Evolutionary conservation across 2,888 invertebrate species (phyloP), one percentile per base, ranked within the genome.

Genomic region (Eupithecia centaureata): DNA sequence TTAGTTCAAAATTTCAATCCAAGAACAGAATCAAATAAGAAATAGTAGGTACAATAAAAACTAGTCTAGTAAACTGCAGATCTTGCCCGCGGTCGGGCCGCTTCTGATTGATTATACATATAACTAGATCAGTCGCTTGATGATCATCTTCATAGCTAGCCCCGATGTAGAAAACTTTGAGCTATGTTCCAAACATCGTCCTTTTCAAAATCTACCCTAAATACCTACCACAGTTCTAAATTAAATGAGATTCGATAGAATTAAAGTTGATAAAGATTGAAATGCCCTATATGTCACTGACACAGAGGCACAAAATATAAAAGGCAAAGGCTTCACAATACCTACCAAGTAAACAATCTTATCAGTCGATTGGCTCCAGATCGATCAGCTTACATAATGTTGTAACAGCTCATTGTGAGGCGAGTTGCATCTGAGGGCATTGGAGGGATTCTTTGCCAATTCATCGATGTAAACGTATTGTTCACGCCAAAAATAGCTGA

Each of bases 321-420:
- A 42, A 30, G 4, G 28, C 22, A 56, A 57, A 57, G 57, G 28
- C 8, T 18, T 22, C 47, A 47, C 30, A 52, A 52, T 8, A n/a
- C 30, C 32, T 8, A n/a, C 30, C 32, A 57, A 18, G 57, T 30
- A 57, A 61, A 35, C 33, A 60, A 68, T 57, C 32, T 57, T 67
- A 62, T 67, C 63, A 35, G 47, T 35, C 47, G 27, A 66, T 33
- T 15, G 54, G 57, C 52, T 38, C 25, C 27, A 18, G 47, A 63
- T 57, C 30, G 33, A 59, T 60, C 32, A 18, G 33, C 7, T 62
- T 68, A 33, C 58, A 32, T 65, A 63, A 33, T 63, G 59, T 66
- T 63, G 69, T 62, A 66, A 66, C 57, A 63, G 57, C 65, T 60
- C 60, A 66, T 70, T 70, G 66, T 58, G 35, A 63, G 32, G 25